Base-by-base conservation (phyloP, 2,797 vertebrate species). In the Xenentodon cancila region DNA sequence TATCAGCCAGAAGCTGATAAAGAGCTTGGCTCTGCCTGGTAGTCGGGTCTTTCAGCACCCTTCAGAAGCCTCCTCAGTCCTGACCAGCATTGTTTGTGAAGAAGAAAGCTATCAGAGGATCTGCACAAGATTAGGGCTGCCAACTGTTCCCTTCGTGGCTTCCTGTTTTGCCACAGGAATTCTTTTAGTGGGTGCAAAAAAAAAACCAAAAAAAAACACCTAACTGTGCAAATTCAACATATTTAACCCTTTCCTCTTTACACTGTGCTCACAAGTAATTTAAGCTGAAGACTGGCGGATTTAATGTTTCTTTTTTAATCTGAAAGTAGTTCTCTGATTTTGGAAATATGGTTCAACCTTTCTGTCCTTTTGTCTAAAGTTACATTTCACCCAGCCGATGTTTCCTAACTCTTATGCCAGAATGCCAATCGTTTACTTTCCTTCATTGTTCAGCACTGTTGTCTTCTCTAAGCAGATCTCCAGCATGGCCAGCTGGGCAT, bases 101-200 rank as follows among this genome's bases (percentile, higher is more conserved):
- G 85, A 84, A 88, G 84, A 90, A 90, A 88, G 85, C 87, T 91
- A 90, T 91, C 90, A 73, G 79, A 92, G 93, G 93, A 95, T 95
- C 93, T 95, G 93, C 77, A 85, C 87, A 84, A 84, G 92, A 95
- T 95, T 95, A 95, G 90, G 85, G 82, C 89, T 92, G 91, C 91
- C 92, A 92, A 95, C 88, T 90, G 84, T 92, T 94, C 91, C 92
- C 82, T 93, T 87, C 91, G 89, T 47, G 70, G 91, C 93, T 96
- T 96, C 94, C 94, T 95, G 94, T 94, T 96, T 95, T 94, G 81
- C 91, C 87, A 86, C 88, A 90, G 89, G 80, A 94, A 94, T 94
- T 94, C 90, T 95, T 94, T 91, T 68, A 80, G 90, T 75, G 85
- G 85, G 89, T 84, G 90, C 74, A 92, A 91, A 93, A 86, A 89